These are phyloP conservation scores for Pristionchus maxplancki DNA, from an alignment of 2,888 invertebrate genomes.

Conservation along the genomic window DNA sequence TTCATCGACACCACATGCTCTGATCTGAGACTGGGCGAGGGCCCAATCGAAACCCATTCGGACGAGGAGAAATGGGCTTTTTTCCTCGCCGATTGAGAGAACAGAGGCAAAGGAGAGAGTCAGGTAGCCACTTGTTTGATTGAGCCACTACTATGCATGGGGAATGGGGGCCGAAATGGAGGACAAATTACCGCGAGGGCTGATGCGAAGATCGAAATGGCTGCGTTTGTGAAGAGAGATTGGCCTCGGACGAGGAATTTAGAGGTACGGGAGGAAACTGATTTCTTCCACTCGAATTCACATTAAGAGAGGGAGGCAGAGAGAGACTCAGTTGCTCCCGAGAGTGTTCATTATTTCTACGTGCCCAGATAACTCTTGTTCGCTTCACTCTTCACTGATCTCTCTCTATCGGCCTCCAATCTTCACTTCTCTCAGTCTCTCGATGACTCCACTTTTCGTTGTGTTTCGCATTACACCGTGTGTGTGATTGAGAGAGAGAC, in stretches of 20 bases:
- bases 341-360: slow-evolving; percentile 16
- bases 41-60: background rate
- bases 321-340: background rate
- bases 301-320: background rate
- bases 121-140: background rate
- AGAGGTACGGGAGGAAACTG: slow-evolving; percentile 2
- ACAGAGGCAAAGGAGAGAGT: background rate
- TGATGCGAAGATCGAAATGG: slow-evolving; percentile 37
- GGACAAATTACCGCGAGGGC: slow-evolving; percentile 8
- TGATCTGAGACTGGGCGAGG: background rate
- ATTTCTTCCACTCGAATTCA: slow-evolving; percentile 21
- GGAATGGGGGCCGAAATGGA: background rate
- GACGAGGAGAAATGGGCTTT: background rate
- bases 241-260: background rate
- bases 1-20: slow-evolving; percentile 41
- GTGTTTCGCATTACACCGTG: slow-evolving; percentile 37
- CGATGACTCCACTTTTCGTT: slow-evolving; percentile 44
- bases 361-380: slow-evolving; percentile 5
- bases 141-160: background rate
- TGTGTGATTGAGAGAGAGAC: slow-evolving; percentile 22
- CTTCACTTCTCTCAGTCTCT: background rate
- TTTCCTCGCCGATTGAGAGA: background rate
- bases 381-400: background rate
- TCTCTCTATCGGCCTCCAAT: background rate
- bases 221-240: background rate